phyloP scores from a whole-genome alignment of 2,888 invertebrate species.

The Idaea biselata region DNA sequence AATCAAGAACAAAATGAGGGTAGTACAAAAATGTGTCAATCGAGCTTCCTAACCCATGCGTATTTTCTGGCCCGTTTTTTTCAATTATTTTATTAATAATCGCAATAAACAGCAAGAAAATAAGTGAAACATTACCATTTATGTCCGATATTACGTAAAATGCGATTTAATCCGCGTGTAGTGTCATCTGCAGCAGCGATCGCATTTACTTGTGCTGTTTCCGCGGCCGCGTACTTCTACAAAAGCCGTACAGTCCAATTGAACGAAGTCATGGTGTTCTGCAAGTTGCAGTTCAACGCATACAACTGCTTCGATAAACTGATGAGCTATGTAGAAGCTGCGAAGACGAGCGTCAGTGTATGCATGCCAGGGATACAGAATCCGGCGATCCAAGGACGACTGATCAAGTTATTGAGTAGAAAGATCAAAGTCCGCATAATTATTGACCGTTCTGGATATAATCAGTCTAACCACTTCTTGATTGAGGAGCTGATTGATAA shows the following conservation, averaged over 20 bases:
- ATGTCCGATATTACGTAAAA: constrained; percentile 68
- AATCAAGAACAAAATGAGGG: constrained; percentile 39
- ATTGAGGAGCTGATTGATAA: constrained; percentile 65
- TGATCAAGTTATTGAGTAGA: constrained; percentile 58
- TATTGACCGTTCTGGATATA: constrained; percentile 65
- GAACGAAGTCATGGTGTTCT: constrained; percentile 77
- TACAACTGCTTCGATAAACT: constrained; percentile 71
- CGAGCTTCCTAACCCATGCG: not conserved
- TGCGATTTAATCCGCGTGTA: constrained; percentile 62
- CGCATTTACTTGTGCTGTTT: constrained; percentile 65
- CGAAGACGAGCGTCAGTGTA: constrained; percentile 59
- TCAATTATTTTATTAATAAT: constrained; percentile 50
- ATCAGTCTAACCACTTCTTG: constrained; percentile 63
- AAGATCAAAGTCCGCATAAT: constrained; percentile 65
- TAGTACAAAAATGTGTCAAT: constrained; percentile 34
- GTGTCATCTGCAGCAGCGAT: constrained; percentile 65
- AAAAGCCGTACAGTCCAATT: constrained; percentile 58
- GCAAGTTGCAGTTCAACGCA: constrained; percentile 71
- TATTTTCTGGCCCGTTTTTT: not conserved
- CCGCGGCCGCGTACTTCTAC: constrained; percentile 69
- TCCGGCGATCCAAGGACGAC: constrained; percentile 67
- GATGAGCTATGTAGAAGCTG: constrained; percentile 66
- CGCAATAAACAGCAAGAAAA: not conserved
- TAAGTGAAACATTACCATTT: constrained; percentile 31
- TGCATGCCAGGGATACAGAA: constrained; percentile 76